A percentile compares a stretch with the other conserved stretches of the same genome.
Evolutionary conservation across 2,797 vertebrate species (phyloP).

Genomic region (Limosa lapponica): DNA sequence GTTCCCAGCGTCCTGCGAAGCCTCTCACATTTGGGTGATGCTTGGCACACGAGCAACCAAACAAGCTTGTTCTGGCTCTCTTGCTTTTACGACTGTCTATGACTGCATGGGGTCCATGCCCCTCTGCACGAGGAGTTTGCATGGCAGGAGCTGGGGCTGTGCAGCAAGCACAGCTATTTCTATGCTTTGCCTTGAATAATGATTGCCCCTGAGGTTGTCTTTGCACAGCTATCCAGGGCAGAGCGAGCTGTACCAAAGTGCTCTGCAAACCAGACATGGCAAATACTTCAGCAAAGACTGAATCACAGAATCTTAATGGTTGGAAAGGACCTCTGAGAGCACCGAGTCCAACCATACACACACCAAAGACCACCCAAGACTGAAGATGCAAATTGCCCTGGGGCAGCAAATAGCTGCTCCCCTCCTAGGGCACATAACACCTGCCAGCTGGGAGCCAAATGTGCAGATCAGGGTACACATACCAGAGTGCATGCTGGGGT

Average conservation of each 20-base stretch:
- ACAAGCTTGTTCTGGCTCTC: not conserved
- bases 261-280: not conserved
- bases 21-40: not conserved
- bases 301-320: too few species aligned
- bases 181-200: not conserved
- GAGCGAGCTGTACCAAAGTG: not conserved
- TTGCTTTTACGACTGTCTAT: not conserved
- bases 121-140: not conserved
- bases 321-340: too few species aligned
- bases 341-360: too few species aligned
- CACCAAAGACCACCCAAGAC: not conserved
- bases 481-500: not conserved
- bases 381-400: not conserved
- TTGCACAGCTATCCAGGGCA: not conserved
- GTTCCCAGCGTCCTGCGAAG: not conserved
- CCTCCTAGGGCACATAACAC: not conserved
- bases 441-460: constrained; percentile 12
- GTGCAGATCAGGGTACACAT: not conserved
- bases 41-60: not conserved
- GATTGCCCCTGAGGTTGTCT: not conserved
- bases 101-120: rapidly evolving
- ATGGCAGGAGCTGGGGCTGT: not conserved
- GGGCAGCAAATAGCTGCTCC: not conserved
- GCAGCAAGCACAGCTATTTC: not conserved
- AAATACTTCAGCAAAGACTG: not conserved